These are phyloP conservation scores for Chlorocebus sabaeus DNA, from an alignment of 2,113 vertebrate genomes.

Conservation along the genomic window DNA sequence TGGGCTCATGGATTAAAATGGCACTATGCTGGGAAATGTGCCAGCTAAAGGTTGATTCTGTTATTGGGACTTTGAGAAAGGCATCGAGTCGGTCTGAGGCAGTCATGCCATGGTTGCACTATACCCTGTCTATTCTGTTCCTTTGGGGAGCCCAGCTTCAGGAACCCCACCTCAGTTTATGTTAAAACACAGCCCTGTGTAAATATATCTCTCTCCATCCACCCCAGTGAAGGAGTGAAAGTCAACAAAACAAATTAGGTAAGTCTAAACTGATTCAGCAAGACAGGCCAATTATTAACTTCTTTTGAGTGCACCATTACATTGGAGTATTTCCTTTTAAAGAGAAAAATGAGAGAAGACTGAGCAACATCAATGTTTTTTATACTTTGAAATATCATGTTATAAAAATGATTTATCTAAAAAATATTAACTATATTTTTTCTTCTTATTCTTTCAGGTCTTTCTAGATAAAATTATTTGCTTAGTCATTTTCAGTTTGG, in stretches of 20 bases:
- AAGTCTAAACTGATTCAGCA: neutral
- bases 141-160: neutral
- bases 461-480: neutral
- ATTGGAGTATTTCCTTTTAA: neutral
- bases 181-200: neutral
- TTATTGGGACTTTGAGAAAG: neutral
- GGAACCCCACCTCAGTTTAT: neutral
- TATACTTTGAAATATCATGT: neutral
- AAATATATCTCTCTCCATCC: neutral
- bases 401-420: neutral
- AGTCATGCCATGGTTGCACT: neutral
- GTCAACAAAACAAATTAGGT: neutral
- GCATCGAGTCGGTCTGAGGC: neutral
- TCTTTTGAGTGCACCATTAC: neutral
- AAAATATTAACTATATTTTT: neutral
- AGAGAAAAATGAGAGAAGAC: neutral
- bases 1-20: neutral
- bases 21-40: neutral
- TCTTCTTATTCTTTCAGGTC: neutral
- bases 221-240: neutral
- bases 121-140: neutral
- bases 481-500: neutral
- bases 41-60: neutral
- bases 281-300: neutral
- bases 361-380: neutral